Conservation (phyloP, 2,888 invertebrate species). For the Hipparchia semele region DNA sequence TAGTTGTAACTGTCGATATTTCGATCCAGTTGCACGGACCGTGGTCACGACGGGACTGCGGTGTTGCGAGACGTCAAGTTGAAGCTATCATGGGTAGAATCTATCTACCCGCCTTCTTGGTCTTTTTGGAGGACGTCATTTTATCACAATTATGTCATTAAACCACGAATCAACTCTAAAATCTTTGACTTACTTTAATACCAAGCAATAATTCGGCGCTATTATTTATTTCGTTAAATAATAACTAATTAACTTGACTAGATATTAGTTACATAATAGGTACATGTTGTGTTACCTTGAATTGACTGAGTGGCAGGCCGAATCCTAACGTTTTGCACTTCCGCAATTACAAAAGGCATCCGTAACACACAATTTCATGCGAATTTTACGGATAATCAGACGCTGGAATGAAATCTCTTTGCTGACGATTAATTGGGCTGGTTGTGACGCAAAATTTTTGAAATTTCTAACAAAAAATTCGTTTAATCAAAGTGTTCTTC, state of each 20-base stretch:
- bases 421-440: neutral
- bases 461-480: neutral
- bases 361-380: slow-evolving; percentile 11
- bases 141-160: no score
- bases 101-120: no score
- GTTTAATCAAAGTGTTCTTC: neutral
- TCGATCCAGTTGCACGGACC: no score
- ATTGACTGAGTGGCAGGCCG: slow-evolving; percentile 13
- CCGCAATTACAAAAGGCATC: slow-evolving; percentile 9
- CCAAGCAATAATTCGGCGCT: neutral
- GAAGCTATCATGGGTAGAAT: no score
- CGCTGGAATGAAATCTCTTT: neutral
- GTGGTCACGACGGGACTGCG: no score
- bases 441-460: neutral
- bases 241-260: neutral
- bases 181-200: no score
- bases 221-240: neutral
- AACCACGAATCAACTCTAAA: no score
- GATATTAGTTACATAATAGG: neutral
- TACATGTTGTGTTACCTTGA: neutral
- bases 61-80: no score
- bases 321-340: slow-evolving; percentile 5
- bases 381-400: slow-evolving; percentile 16
- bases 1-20: no score
- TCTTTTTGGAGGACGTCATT: no score